Conservation (phyloP, 2,888 invertebrate genomes). For the Xestia rhomboidea region DNA sequence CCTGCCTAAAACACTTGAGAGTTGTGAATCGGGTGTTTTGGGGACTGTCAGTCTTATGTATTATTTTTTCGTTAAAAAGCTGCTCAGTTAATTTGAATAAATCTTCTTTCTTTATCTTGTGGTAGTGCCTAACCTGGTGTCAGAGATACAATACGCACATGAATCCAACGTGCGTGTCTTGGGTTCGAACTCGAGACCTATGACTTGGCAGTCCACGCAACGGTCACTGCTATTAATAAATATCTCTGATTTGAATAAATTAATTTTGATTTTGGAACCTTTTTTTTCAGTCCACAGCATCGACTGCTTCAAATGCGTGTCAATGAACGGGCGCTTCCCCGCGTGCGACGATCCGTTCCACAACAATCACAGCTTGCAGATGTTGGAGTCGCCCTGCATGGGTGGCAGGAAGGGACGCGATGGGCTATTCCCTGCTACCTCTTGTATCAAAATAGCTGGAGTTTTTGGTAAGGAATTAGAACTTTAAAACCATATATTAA, state of each 20-base stretch:
- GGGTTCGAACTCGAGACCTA: no score
- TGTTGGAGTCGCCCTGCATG: conserved; percentile 97
- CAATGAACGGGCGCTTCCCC: conserved; percentile 95
- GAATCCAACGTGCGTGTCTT: no score
- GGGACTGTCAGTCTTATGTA: no score
- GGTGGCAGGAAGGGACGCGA: conserved; percentile 97
- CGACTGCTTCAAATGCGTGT: conserved; percentile 99
- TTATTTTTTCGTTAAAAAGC: not conserved
- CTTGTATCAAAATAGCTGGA: conserved; percentile 98
- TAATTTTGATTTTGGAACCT: not conserved
- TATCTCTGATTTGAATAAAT: not conserved
- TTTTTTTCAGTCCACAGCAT: conserved; percentile 91
- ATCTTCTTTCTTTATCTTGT: no score
- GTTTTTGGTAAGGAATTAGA: conserved; percentile 92
- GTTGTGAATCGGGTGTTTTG: no score
- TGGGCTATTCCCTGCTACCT: conserved; percentile 98
- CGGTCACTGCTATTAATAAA: no score
- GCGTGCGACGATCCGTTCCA: conserved; percentile 99
- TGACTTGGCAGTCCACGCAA: no score
- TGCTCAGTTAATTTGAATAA: not conserved
- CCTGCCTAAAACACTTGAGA: no score
- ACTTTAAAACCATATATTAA: not conserved
- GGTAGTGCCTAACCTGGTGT: no score
- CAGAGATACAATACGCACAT: no score
- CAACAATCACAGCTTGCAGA: conserved; percentile 95